Evolutionary conservation across 1,140 invertebrate species (phyloP).

Genomic region (Venturia canescens): DNA sequence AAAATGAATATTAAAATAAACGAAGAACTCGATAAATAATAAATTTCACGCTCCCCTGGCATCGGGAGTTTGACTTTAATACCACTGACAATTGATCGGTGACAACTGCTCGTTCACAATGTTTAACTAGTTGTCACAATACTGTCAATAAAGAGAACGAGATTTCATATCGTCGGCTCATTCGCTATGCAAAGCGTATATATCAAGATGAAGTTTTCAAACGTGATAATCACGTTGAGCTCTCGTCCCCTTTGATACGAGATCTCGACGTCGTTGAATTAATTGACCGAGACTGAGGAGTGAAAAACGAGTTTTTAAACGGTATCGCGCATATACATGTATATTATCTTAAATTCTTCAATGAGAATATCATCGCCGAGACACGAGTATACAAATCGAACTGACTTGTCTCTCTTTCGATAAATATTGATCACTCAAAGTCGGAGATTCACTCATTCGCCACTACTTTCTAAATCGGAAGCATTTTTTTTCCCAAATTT

Average conservation of each 20-base stretch:
- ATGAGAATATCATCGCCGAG: not conserved
- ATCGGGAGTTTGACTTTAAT: not conserved
- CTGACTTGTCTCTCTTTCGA: too few relatives aligned
- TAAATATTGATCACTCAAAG: too few relatives aligned
- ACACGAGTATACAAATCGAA: not conserved
- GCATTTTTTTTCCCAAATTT: too few relatives aligned
- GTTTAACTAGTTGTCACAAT: slow-evolving; percentile 4
- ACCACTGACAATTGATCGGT: not conserved
- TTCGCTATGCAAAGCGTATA: slow-evolving; percentile 4
- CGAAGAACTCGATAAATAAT: not conserved
- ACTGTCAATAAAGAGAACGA: not conserved
- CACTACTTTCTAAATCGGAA: too few relatives aligned
- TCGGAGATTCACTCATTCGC: too few relatives aligned
- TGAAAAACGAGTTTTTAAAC: slow-evolving; percentile 22
- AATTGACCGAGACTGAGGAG: not conserved
- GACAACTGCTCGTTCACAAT: not conserved
- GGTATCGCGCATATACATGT: not conserved
- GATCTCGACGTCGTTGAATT: slow-evolving; percentile 26
- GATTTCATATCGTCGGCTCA: not conserved
- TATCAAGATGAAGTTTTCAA: slow-evolving; percentile 21
- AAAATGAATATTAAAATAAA: slow-evolving; percentile 5
- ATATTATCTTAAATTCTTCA: not conserved
- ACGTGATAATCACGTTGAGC: slow-evolving; percentile 13
- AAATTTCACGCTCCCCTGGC: not conserved
- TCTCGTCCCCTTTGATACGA: not conserved